phyloP scores from a whole-genome alignment of 1,140 invertebrate genomes.

The Myzus persicae region DNA sequence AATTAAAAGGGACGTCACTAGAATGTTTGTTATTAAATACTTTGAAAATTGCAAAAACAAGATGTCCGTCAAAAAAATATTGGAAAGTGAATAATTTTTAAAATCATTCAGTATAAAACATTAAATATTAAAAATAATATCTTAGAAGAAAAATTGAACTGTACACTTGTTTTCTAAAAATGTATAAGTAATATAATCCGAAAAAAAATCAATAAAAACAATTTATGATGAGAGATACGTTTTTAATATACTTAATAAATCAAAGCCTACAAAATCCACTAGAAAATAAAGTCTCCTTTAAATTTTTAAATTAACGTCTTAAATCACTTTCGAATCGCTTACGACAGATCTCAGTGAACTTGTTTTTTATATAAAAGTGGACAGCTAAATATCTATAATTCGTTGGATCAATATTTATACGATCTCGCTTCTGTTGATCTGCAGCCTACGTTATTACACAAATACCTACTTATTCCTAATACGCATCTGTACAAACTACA shows the following conservation, averaged over 20 bases:
- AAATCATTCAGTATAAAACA: background rate
- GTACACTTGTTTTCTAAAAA: no score
- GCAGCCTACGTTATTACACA: background rate
- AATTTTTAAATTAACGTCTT: no score
- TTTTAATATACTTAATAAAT: background rate
- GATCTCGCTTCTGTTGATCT: background rate
- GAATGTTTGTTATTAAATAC: no score
- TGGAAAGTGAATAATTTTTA: background rate
- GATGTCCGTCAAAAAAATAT: background rate
- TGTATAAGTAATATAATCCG: no score
- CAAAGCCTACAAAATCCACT: no score
- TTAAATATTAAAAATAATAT: background rate
- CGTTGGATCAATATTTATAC: background rate
- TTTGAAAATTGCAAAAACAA: background rate
- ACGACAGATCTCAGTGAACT: background rate
- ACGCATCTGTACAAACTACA: background rate
- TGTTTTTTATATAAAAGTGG: background rate
- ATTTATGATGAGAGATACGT: background rate
- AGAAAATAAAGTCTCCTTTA: no score
- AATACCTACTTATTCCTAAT: background rate
- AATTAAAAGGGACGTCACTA: background rate
- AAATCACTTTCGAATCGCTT: background rate
- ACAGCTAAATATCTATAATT: background rate
- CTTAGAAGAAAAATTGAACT: background rate
- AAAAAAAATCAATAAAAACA: background rate